Conservation (phyloP, 1,140 invertebrate genomes). For the Bombus vancouverensis region DNA sequence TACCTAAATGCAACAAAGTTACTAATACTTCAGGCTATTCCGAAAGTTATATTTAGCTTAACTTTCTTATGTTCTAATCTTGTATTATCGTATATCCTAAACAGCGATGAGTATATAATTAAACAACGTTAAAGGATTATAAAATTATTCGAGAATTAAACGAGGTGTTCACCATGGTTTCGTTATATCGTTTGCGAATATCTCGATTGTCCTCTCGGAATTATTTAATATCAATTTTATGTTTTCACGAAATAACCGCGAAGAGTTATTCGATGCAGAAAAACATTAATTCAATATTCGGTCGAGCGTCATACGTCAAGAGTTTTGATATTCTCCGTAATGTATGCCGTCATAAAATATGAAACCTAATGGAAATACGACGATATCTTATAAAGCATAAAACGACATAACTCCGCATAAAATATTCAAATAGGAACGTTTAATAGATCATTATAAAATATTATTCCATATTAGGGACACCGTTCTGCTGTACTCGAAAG, state of each 20-base stretch:
- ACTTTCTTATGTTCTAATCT: neutral
- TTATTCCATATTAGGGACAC: too few relatives aligned
- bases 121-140: neutral
- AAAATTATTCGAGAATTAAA: neutral
- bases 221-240: neutral
- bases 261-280: neutral
- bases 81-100: neutral
- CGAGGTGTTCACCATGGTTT: too few relatives aligned
- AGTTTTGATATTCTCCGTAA: conserved; percentile 8
- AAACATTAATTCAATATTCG: neutral
- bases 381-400: neutral
- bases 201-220: neutral
- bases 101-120: neutral
- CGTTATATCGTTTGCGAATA: neutral
- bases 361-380: conserved; percentile 14
- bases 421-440: neutral
- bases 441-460: neutral
- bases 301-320: neutral
- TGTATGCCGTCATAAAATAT: conserved; percentile 15
- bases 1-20: too few relatives aligned
- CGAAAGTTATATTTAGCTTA: too few relatives aligned
- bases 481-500: neutral
- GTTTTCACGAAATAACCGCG: neutral
- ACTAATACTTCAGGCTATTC: too few relatives aligned
- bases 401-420: neutral